phyloP scores from a whole-genome alignment of 53 echinoderm and acorn worm genomes.

The Luidia sarsii region DNA sequence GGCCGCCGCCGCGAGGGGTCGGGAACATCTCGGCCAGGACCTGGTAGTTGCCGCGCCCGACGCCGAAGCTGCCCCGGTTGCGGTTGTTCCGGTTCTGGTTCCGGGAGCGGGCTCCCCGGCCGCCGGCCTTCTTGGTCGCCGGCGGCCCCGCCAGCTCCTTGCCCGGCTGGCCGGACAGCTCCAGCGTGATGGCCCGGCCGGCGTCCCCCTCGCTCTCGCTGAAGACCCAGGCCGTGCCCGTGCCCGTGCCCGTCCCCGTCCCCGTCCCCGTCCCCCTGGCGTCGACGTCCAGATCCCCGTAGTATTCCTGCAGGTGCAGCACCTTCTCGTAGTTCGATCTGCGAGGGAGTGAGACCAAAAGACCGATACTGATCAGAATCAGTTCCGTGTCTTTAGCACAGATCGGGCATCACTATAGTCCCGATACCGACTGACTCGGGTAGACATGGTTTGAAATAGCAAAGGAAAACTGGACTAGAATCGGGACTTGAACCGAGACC shows the following conservation, averaged over 20 bases:
- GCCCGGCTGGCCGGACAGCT: background rate
- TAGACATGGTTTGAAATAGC: too few species aligned
- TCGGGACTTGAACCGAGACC: too few species aligned
- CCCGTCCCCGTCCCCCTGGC: slow-evolving; percentile 24
- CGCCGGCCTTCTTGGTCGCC: background rate
- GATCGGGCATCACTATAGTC: too few species aligned
- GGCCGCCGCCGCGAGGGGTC: background rate
- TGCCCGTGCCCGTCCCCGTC: slow-evolving; percentile 18
- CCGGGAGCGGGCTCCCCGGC: background rate
- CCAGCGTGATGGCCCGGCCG: slow-evolving; percentile 2
- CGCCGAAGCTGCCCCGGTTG: slow-evolving; percentile 19
- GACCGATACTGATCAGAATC: too few species aligned
- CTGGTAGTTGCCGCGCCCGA: slow-evolving; percentile 30
- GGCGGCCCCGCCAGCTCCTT: background rate
- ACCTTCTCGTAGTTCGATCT: slow-evolving; percentile 43
- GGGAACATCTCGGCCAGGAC: slow-evolving; percentile 42
- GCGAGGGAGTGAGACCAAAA: too few species aligned
- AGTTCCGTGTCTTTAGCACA: too few species aligned
- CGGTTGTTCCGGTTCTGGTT: slow-evolving; percentile 23
- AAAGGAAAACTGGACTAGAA: too few species aligned
- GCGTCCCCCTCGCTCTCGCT: slow-evolving; percentile 16
- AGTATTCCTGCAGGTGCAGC: slow-evolving; percentile 39
- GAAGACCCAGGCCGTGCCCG: slow-evolving; percentile 44
- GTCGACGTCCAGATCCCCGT: slow-evolving; percentile 28
- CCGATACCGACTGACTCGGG: too few species aligned